Evolutionary conservation across 2,797 vertebrate genomes (phyloP), one percentile per base, ranked within the genome.

Genomic region (Crocodylus rhombifer): DNA sequence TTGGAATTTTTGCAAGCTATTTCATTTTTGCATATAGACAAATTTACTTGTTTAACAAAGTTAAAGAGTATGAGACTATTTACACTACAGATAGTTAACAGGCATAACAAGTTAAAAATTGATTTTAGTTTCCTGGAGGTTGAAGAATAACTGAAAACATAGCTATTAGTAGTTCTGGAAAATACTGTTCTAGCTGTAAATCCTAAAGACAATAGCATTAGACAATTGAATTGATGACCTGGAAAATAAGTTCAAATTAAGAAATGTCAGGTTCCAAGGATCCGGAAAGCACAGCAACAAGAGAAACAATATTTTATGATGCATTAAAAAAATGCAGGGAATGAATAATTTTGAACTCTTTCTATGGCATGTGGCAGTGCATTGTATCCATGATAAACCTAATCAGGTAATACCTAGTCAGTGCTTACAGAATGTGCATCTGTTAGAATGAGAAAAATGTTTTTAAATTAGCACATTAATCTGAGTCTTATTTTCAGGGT

Each of bases 391-490:
- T 61, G 42, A 95, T 30, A 88, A 92, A 63, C 80, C 36, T 92
- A 28, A 92, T 64, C 86, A 96, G 82, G 80, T 25, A 60, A 76
- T 65, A 42, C 7, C 80, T 90, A 77, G 6, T 69, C 56, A 80
- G 69, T 15, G 56, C 42, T 74, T 86, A n/a, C 42, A 80, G 79
- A 91, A 95, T 75, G 14, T 58, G 13, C 58, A 77, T 89, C 65
- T 88, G 16, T 36, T 91, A 62, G 69, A 93, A 95, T 30, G 18
- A 83, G 15, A 30, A 83, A 73, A 64, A 3, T 80, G 21, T 84
- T 95, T 95, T 91, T 91, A 81, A 96, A 91, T 67, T 94, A 95
- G 65, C 86, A 87, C 61, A 84, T 96, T 95, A 96, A 95, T 93
- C 80, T 84, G 78, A 97, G 56, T 78, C 67, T 95, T 91, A 93